Conservation (phyloP, 2,888 invertebrate genomes). For the Nipponacmea schrenckii region DNA sequence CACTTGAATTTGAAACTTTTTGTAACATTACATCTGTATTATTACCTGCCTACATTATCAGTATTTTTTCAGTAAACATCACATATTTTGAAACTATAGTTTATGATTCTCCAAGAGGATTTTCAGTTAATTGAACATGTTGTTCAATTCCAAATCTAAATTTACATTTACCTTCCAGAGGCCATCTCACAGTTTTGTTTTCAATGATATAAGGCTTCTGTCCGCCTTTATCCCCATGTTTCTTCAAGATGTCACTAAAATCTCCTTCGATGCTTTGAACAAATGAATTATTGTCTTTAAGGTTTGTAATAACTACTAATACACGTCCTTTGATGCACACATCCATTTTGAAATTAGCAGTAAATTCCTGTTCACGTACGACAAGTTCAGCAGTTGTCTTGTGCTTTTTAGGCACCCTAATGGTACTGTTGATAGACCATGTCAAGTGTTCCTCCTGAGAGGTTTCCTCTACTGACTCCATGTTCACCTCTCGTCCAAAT, state of each 20-base stretch:
- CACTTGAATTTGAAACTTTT: too few species aligned
- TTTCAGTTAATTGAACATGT: slow-evolving; percentile 62
- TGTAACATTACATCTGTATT: too few species aligned
- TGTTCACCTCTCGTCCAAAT: slow-evolving; percentile 65
- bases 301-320: slow-evolving; percentile 63
- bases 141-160: slow-evolving; percentile 66
- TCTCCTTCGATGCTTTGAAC: slow-evolving; percentile 61
- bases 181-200: slow-evolving; percentile 42
- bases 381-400: slow-evolving; percentile 68
- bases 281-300: slow-evolving; percentile 66
- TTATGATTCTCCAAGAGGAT: slow-evolving; percentile 14
- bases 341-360: slow-evolving; percentile 65
- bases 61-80: too few species aligned
- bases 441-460: slow-evolving; percentile 65
- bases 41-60: too few species aligned
- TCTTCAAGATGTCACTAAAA: slow-evolving; percentile 54
- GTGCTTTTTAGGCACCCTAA: slow-evolving; percentile 62
- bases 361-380: slow-evolving; percentile 69
- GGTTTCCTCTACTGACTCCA: slow-evolving; percentile 63
- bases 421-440: slow-evolving; percentile 70
- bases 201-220: slow-evolving; percentile 40
- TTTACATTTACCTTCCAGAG: slow-evolving; percentile 53
- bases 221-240: slow-evolving; percentile 35
- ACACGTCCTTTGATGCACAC: slow-evolving; percentile 63
- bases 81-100: background rate